Conservation (phyloP, 2,888 invertebrate genomes). For the Chloroclysta siterata region DNA sequence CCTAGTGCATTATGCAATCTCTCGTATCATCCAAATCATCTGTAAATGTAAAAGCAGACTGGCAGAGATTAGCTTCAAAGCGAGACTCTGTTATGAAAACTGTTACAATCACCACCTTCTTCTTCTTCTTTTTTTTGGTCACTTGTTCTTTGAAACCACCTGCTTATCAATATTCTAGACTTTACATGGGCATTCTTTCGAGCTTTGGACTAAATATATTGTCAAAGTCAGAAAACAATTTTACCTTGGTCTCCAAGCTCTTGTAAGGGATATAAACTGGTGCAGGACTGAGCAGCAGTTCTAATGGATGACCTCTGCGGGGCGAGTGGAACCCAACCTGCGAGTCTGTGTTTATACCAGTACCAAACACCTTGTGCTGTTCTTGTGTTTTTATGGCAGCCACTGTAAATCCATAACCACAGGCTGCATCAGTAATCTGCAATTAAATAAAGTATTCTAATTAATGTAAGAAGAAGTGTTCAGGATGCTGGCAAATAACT, state of each 20-base stretch:
- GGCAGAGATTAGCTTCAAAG: too few relatives aligned
- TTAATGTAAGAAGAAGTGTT: too few relatives aligned
- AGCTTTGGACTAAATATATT: background rate
- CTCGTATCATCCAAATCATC: too few relatives aligned
- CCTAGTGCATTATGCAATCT: too few relatives aligned
- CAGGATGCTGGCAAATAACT: too few relatives aligned
- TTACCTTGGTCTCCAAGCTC: conserved; percentile 82
- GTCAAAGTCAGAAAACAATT: background rate
- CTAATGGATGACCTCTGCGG: conserved; percentile 86
- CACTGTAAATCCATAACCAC: conserved; percentile 96
- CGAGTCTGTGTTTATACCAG: conserved; percentile 96
- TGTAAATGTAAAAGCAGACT: too few relatives aligned
- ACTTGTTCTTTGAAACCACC: too few relatives aligned
- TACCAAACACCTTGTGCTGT: conserved; percentile 91
- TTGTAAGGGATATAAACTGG: conserved; percentile 89
- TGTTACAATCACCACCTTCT: too few relatives aligned
- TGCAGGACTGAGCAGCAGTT: conserved; percentile 88
- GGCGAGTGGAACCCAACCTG: conserved; percentile 92
- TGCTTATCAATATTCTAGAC: too few relatives aligned
- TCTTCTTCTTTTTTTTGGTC: too few relatives aligned
- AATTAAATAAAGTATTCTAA: conserved; percentile 28
- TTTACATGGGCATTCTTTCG: too few relatives aligned
- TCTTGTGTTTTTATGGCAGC: conserved; percentile 88
- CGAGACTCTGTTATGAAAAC: too few relatives aligned
- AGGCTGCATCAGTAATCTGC: conserved; percentile 88